These are phyloP conservation scores for Acrossocheilus wenchowensis DNA, from an alignment of 2,797 vertebrate genomes.

Conservation along the genomic window DNA sequence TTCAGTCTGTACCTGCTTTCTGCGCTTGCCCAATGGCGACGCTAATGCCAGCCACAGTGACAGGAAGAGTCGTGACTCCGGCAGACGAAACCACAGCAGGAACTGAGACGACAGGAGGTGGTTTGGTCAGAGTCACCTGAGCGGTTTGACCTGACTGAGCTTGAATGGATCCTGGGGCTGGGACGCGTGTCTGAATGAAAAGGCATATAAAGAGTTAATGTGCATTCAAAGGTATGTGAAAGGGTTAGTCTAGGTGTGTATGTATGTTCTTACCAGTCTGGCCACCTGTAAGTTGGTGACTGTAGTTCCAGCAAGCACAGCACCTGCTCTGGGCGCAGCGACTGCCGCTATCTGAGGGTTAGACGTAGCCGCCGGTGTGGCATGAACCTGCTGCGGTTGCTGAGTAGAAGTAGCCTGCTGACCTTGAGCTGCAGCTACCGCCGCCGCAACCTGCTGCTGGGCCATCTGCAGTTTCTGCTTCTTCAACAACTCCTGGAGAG, in stretches of 20 bases:
- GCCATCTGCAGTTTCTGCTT: constrained; percentile 91
- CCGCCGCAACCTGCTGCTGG: constrained; percentile 81
- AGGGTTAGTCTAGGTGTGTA: neutral
- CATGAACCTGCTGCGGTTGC: constrained; percentile 82
- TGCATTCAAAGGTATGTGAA: neutral
- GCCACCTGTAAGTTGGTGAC: constrained; percentile 90
- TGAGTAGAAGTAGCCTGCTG: constrained; percentile 78
- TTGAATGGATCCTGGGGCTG: constrained; percentile 83
- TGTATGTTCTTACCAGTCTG: constrained; percentile 82
- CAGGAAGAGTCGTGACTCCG: constrained; percentile 87
- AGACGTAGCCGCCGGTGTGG: constrained; percentile 75
- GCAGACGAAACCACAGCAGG: constrained; percentile 88
- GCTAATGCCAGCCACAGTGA: constrained; percentile 88
- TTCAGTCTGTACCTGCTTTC: constrained; percentile 79
- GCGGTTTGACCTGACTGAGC: constrained; percentile 82
- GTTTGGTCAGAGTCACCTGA: constrained; percentile 90
- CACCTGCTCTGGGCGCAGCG: constrained; percentile 83
- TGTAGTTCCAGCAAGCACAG: constrained; percentile 85
- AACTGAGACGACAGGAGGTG: constrained; percentile 85
- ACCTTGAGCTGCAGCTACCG: constrained; percentile 74
- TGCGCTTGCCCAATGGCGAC: constrained; percentile 86
- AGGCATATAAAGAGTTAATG: neutral
- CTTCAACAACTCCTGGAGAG: constrained; percentile 86
- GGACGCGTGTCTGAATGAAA: constrained; percentile 79
- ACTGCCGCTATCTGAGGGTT: constrained; percentile 89